Conservation (phyloP, 2,113 vertebrate species). For the Chamaea fasciata region DNA sequence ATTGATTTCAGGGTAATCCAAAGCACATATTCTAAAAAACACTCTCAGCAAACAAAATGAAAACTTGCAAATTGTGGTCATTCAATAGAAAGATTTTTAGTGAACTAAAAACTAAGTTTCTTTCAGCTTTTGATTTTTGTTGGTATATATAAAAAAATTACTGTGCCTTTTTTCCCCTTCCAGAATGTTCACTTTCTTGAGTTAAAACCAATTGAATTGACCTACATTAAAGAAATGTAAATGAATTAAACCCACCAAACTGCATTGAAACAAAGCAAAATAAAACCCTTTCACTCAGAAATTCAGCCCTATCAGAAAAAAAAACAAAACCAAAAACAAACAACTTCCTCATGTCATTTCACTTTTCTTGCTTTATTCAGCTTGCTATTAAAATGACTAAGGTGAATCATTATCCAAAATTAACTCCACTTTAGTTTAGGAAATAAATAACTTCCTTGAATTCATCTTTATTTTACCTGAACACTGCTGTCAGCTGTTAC, state of each 20-base stretch:
- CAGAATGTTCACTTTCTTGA: background rate
- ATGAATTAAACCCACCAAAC: background rate
- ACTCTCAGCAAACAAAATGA: background rate
- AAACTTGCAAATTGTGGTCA: background rate
- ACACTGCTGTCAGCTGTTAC: background rate
- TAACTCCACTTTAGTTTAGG: background rate
- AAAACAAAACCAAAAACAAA: too few relatives aligned
- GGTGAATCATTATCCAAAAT: background rate
- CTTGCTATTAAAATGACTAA: background rate
- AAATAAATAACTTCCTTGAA: background rate
- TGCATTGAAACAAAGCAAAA: background rate
- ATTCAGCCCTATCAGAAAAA: background rate
- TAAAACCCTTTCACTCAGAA: background rate
- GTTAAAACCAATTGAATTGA: background rate
- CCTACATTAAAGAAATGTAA: background rate
- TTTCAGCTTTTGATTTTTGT: background rate
- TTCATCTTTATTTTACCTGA: constrained; percentile 3
- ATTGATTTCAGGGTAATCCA: background rate
- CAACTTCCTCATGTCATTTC: background rate
- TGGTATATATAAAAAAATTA: background rate
- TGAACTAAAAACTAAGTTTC: background rate
- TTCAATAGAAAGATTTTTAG: background rate
- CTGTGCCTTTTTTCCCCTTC: accelerated
- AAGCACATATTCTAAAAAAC: background rate
- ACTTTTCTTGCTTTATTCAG: background rate